phyloP scores from a whole-genome alignment of 2,888 invertebrate species.

The Sclerodermus sp. region DNA sequence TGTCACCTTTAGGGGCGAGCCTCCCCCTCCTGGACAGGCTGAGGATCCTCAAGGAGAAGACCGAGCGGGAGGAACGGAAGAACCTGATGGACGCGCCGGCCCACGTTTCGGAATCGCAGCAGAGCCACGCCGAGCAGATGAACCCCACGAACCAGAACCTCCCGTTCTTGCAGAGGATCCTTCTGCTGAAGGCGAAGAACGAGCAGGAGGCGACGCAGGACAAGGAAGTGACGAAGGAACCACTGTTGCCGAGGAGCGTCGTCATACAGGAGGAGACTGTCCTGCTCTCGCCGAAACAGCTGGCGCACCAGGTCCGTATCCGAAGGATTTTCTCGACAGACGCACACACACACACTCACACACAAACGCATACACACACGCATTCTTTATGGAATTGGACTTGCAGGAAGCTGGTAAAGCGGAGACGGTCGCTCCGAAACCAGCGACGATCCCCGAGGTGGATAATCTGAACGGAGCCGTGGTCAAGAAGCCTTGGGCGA shows the following conservation, averaged over 20 bases:
- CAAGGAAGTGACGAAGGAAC: conserved; percentile 43
- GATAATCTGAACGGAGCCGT: conserved; percentile 48
- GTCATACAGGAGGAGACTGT: conserved; percentile 29
- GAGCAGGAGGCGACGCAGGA: conserved; percentile 61
- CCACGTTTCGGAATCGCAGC: conserved; percentile 14
- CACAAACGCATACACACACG: no score
- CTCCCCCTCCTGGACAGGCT: conserved; percentile 77
- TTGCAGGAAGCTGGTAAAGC: no score
- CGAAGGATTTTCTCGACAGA: no score
- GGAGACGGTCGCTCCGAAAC: no score
- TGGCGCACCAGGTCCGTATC: no score
- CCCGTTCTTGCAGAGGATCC: conserved; percentile 73
- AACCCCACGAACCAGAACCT: conserved; percentile 54
- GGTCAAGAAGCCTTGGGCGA: conserved; percentile 72
- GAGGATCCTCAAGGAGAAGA: conserved; percentile 82
- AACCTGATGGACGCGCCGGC: conserved; percentile 40
- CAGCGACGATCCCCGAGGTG: conserved; percentile 10
- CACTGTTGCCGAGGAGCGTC: conserved; percentile 37
- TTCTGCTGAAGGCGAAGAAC: conserved; percentile 76
- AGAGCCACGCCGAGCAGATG: conserved; percentile 23
- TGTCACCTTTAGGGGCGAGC: conserved; percentile 82
- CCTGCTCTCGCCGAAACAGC: conserved; percentile 7
- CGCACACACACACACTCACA: no score
- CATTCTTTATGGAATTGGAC: no score
- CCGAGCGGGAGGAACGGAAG: conserved; percentile 62